Evolutionary conservation across 2,113 vertebrate genomes (phyloP), one percentile per base, ranked within the genome.

Genomic region (Chionodraco myersi): DNA sequence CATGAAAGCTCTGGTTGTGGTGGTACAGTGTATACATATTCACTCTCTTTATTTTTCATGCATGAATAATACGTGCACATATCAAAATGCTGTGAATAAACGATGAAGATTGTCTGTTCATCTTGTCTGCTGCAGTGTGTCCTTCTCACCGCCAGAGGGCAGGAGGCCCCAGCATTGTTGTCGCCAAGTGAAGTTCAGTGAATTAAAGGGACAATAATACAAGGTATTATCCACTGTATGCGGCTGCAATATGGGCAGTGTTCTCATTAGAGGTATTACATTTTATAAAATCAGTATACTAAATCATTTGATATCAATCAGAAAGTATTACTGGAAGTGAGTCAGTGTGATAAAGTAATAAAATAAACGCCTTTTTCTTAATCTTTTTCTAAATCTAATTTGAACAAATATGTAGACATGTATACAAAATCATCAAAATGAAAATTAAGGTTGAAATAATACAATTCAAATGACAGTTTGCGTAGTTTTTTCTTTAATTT

Each of bases 11-110:
- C 56, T 67, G 34, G 1, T 12, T 36, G 0, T 60, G 45, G 15
- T 68, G 23, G 1, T 16, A 36, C 14, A 57, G 51, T 49, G 5
- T 8, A 36, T 51, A 2, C 59, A 21, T n/a, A 13, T 48, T 49
- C 72, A 5, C 5, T 34, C 23, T 4, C 73, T 57, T 75, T 18
- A 51, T 71, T 52, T 69, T 62, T 52, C 9, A 66, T 72, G 65
- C 66, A 83, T 63, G 60, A 62, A 48, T 54, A 12, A 70, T 26
- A 0, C 44, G 3, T 77, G 52, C 36, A 60, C 45, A 77, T 15
- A 51, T 56, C 61, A 26, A 12, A 65, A 30, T 48, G 45, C n/a
- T 51, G 16, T 58, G 3, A 84, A 72, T 77, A 83, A 83, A 79
- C 18, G 21, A 62, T 54, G 14, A 58, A 53, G 7, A 34, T 56